Base-by-base conservation (phyloP, 2,113 vertebrate genomes). In the Mesembrinibis cayennensis region DNA sequence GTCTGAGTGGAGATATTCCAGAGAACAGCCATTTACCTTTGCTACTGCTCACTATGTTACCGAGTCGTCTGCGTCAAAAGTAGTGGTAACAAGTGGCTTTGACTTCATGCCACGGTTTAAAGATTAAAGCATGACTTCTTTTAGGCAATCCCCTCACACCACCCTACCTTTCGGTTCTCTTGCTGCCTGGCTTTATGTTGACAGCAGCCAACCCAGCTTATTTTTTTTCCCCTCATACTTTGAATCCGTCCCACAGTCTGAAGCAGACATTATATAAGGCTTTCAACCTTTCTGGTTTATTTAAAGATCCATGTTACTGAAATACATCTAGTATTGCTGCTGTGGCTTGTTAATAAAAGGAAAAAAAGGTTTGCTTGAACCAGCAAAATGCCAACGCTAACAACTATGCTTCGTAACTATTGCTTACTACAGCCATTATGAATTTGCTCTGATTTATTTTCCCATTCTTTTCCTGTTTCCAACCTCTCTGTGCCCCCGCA, bases 31-130 rank as follows among this genome's bases (percentile, higher is more conserved):
- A 61, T 94, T 97, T 93, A 98, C 98, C 71, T 96, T 98, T 44
- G 97, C 98, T 84, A 98, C 98, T 61, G 97, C 98, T 96, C 98
- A 97, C 94, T 98, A 98, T 94, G 93, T 99, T 93, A 97, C 97
- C 42, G 98, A 98, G 96, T 98, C 98, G 1, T 97, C 99, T 2
- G 95, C 98, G 4, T 96, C 98, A 92, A 98, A 89, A 99, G 98
- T 99, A 78, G 98, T 98, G 98, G 98, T 99, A 99, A 99, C 98
- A 95, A 96, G 96, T 85, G 98, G 96, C 97, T 96, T 97, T 96
- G 95, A 63, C 93, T 96, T 96, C 25, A 26, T 55, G 95, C 97
- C 97, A 69, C 92, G 6, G 94, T 90, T 97, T 97, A 96, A 96
- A 93, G 94, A 97, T 97, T 95, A 97, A 97, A 98, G 98, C 98